Conservation (phyloP, 2,113 vertebrate genomes). For the Mirounga angustirostris region DNA sequence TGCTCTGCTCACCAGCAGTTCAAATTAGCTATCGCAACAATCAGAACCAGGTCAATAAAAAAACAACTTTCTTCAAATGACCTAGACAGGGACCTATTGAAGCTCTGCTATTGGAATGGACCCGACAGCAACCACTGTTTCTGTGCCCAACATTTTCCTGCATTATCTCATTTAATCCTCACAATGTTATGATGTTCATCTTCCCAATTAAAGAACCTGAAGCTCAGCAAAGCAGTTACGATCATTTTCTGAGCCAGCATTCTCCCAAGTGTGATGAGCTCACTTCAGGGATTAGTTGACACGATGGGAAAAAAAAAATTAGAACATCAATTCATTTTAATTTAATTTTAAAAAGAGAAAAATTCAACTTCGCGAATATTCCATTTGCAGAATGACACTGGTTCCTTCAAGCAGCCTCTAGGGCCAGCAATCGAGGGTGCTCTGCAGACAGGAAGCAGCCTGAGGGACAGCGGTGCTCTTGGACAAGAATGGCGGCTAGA, state of each 20-base stretch:
- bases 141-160: not conserved
- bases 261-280: not conserved
- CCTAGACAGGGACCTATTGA: not conserved
- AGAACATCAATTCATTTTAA: conserved; percentile 1
- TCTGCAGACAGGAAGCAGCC: not conserved
- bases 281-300: conserved; percentile 8
- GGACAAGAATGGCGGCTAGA: not conserved
- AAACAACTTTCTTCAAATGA: conserved; percentile 38
- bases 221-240: not conserved
- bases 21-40: not conserved
- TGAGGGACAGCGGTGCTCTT: not conserved
- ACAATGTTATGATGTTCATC: not conserved
- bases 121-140: not conserved
- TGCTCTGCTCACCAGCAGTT: not conserved
- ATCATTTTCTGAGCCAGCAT: conserved; percentile 24
- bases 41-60: not conserved
- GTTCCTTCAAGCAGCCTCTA: not conserved
- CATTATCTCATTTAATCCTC: conserved; percentile 46
- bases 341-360: conserved; percentile 56
- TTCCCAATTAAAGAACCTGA: conserved; percentile 35
- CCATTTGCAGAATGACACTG: not conserved
- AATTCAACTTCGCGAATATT: not conserved
- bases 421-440: not conserved
- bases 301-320: not conserved
- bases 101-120: not conserved